A percentile compares a stretch with the other conserved stretches of the same genome.
phyloP scores from a whole-genome alignment of 2,797 vertebrate genomes.

The Sebastes baramenuke region DNA sequence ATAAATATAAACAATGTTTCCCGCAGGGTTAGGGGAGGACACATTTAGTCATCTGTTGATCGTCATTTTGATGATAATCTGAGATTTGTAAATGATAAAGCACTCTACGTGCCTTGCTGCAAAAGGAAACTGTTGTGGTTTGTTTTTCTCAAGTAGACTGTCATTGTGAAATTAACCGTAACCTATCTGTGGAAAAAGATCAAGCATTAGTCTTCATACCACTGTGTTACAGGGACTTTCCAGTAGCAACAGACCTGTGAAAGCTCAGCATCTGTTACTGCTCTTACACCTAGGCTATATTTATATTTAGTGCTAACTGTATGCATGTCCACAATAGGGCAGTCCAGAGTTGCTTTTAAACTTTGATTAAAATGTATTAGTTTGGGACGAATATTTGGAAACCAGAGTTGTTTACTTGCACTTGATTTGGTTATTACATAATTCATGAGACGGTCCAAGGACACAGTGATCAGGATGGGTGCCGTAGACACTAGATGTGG shows the following conservation, averaged over 20 bases:
- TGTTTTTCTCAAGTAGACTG: background rate
- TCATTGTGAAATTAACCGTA: background rate
- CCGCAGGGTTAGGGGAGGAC: background rate
- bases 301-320: background rate
- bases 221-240: background rate
- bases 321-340: background rate
- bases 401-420: conserved; percentile 18
- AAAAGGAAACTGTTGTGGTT: background rate
- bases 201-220: background rate
- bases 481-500: conserved; percentile 46
- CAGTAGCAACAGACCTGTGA: background rate
- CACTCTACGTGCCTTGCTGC: background rate
- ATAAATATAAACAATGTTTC: background rate
- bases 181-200: background rate
- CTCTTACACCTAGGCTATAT: background rate
- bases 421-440: conserved; percentile 42
- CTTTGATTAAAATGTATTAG: background rate
- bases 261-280: background rate
- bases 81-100: too few relatives aligned
- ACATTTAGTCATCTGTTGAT: background rate
- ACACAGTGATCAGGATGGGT: conserved; percentile 39
- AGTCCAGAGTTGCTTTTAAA: background rate
- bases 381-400: background rate
- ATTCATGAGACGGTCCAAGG: conserved; percentile 37
- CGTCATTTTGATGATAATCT: background rate